Base-by-base conservation (phyloP, 1,140 invertebrate species). In the Achroia grisella region DNA sequence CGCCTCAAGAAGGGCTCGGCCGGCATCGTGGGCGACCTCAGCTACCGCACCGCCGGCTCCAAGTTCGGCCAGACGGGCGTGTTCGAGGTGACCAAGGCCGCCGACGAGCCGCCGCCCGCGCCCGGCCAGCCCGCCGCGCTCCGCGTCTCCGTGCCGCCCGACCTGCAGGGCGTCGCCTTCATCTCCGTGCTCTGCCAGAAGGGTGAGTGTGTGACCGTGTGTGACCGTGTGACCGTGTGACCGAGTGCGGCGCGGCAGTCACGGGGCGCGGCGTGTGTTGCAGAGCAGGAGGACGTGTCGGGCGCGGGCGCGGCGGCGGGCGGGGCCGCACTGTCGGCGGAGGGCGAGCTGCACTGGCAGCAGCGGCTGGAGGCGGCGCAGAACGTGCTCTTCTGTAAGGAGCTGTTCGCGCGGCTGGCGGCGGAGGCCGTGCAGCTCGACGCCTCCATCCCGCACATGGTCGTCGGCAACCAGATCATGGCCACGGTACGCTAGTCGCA, bases 311-410 rank as follows among this genome's bases (percentile, higher is more conserved):
- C 91, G 29, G 92, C 92, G 0, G 91, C 90, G 27, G 89, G 95
- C n/a, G 94, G 91, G 71, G 81, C 93, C 0, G 87, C 93, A 14
- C 90, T 90, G 13, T 90, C 89, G 44, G 87, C 88, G 0, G 91
- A 89, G n/a, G 87, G 92, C 0, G 94, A 96, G 53, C 89, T 93
- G 33, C 92, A 95, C 71, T 99, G 97, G 97, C 96, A 98, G 62
- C 94, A 96, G 61, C 96, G 96, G 71, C 83, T 99, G 5, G 97
- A 99, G 81, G 94, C 94, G 1, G 97, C 97, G 0, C 97, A 99
- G 71, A 99, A 98, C 86, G 97, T 98, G 23, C 83, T 98, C 2
- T 99, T 98, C 84, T 99, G 97, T 78, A 98, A 98, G 87, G 97
- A 99, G 85, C 79, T 99, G 1, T 98, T 99, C 74, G 94, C 95